A percentile compares a stretch with the other conserved stretches of the same genome.
phyloP scores from a whole-genome alignment of 2,888 invertebrate species.

The Xanthia icteritia region DNA sequence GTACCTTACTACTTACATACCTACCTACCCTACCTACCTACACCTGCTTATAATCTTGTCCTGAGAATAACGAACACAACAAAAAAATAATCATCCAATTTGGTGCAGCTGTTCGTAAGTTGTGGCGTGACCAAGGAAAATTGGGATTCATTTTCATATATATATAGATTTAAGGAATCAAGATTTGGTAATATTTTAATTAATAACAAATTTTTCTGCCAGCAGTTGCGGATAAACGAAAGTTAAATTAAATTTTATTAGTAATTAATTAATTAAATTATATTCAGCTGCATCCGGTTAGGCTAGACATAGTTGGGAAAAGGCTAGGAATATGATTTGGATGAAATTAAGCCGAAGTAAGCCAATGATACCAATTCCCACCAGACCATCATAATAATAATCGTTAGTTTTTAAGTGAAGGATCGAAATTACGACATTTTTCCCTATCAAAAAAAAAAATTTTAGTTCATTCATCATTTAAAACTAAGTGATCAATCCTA shows the following conservation, averaged over 20 bases:
- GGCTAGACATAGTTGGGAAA: neutral
- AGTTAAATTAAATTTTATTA: constrained; percentile 90
- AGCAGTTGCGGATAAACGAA: constrained; percentile 93
- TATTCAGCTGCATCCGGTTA: neutral
- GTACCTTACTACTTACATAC: no score
- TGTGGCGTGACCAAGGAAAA: no score
- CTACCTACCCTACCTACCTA: no score
- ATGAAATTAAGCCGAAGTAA: neutral
- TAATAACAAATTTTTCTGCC: constrained; percentile 92
- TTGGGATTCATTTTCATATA: no score
- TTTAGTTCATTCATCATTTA: neutral
- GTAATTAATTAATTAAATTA: constrained; percentile 78
- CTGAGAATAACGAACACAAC: no score
- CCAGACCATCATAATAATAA: neutral
- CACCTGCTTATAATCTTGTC: no score
- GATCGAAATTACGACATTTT: neutral
- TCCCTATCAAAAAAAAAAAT: neutral
- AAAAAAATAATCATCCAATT: no score
- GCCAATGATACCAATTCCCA: neutral
- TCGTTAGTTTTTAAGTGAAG: neutral
- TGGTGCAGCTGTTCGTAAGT: no score
- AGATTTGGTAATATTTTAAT: constrained; percentile 90
- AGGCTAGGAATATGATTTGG: neutral
- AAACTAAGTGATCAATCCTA: neutral
- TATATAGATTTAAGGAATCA: constrained; percentile 91